These are phyloP conservation scores for Drosophila sulfurigaster DNA, from an alignment of 1,140 invertebrate species.

Conservation along the genomic window DNA sequence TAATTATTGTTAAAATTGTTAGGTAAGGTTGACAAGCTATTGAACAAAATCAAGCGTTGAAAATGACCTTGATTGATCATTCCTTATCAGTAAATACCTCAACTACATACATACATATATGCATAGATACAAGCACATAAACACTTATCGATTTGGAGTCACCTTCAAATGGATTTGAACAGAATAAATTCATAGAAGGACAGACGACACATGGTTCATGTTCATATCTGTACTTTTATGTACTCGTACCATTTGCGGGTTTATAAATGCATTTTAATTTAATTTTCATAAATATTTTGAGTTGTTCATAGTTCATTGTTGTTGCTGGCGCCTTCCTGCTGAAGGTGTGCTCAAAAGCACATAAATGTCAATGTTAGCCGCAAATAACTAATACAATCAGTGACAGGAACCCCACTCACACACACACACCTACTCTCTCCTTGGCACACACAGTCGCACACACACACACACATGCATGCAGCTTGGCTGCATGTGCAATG, in stretches of 20 bases:
- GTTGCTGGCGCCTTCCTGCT: constrained; percentile 13
- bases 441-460: background rate
- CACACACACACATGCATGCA: constrained; percentile 3
- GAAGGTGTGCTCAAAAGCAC: constrained; percentile 50
- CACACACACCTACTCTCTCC: background rate
- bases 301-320: background rate
- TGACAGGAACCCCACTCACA: constrained; percentile 11
- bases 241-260: background rate
- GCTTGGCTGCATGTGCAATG: constrained; percentile 59
- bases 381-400: constrained; percentile 69
- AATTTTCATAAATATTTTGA: constrained; percentile 23
- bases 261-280: constrained; percentile 42
- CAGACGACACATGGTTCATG: background rate
- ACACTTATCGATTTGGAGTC: background rate
- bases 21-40: too few species aligned
- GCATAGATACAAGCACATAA: background rate
- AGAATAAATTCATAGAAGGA: background rate
- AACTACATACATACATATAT: background rate
- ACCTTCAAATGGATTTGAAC: background rate
- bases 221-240: constrained; percentile 7
- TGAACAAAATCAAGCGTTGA: too few species aligned
- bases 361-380: constrained; percentile 68
- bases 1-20: too few species aligned
- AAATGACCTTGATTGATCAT: background rate
- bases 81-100: background rate